Evolutionary conservation across 2,113 vertebrate species (phyloP), one percentile per base, ranked within the genome.

Genomic region (Cinclus cinclus): DNA sequence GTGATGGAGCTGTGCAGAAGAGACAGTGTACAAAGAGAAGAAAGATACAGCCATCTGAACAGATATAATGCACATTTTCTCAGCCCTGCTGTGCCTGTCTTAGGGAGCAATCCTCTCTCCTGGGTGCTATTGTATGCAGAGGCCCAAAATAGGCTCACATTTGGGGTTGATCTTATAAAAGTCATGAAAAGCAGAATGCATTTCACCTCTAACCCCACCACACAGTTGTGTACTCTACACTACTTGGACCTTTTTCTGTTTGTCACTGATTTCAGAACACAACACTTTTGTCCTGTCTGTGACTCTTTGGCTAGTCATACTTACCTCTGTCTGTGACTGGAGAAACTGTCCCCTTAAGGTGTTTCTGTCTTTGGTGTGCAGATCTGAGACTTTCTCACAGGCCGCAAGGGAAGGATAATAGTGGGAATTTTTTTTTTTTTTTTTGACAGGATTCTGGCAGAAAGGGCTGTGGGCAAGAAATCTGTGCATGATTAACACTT

Each of bases 401-500:
- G 33, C 20, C 49, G 8, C 18, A 70, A n/a, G 14, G 35, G 49
- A 75, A 79, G 41, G 49, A 30, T 60, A 56, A 55, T 7, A 44
- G 10, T 30, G 55, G 8, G 10, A 41, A 15, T 37, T 52, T 52
- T 50, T 27, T 82, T 69, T 90, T 52, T 95, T 35, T 87, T 75
- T 90, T 87, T 62, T 3, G 20, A 64, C 5, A 27, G 11, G 7
- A 68, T 92, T 81, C 49, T 75, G 77, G 25, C 73, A 92, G 65
- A 89, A 92, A n/a, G 23, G 47, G 31, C 91, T 89, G 25, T 31
- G 21, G 44, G 80, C 73, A 87, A 91, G 83, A 89, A 94, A 89
- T 84, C 73, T 92, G 76, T 90, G 62, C 46, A 9, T 46, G 81
- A 84, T 91, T 94, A 92, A 64, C 60, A 20, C 44, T 76, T 78